These are phyloP conservation scores for Keiferia lycopersicella DNA, from an alignment of 2,888 invertebrate genomes.

Conservation along the genomic window DNA sequence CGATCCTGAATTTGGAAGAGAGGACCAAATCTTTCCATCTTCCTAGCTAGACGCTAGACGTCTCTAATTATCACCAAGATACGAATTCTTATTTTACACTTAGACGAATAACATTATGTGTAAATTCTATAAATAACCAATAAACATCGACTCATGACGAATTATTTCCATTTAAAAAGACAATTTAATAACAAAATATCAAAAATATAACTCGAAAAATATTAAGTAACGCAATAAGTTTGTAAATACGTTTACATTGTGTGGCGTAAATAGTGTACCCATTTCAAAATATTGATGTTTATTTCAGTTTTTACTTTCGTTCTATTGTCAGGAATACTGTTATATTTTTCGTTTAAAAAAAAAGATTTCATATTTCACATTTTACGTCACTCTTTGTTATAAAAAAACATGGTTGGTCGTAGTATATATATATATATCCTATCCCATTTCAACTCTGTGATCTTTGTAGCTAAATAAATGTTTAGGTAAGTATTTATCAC, in stretches of 20 bases:
- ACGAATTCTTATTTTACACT: no score
- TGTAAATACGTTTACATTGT: background rate
- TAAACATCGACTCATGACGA: background rate
- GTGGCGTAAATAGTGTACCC: slow-evolving; percentile 3
- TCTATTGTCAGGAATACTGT: no score
- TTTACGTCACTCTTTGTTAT: slow-evolving; percentile 28
- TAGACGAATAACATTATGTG: no score
- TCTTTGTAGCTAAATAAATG: slow-evolving; percentile 41
- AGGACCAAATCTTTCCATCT: no score
- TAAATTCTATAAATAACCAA: no score
- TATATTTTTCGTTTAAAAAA: no score
- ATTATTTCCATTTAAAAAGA: background rate
- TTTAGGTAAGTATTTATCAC: slow-evolving; percentile 7
- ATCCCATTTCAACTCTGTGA: slow-evolving; percentile 51
- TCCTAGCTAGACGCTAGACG: no score
- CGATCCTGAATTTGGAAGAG: no score
- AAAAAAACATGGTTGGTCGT: slow-evolving; percentile 28
- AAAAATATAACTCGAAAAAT: background rate
- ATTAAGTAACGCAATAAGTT: background rate
- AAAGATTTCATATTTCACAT: no score
- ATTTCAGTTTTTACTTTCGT: no score
- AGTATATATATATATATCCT: slow-evolving; percentile 16
- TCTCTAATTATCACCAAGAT: no score
- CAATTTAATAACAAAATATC: background rate
- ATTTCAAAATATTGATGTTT: background rate